Evolutionary conservation across 2,113 vertebrate genomes (phyloP), one percentile per base, ranked within the genome.

Genomic region (Sinocyclocheilus rhinocerous): DNA sequence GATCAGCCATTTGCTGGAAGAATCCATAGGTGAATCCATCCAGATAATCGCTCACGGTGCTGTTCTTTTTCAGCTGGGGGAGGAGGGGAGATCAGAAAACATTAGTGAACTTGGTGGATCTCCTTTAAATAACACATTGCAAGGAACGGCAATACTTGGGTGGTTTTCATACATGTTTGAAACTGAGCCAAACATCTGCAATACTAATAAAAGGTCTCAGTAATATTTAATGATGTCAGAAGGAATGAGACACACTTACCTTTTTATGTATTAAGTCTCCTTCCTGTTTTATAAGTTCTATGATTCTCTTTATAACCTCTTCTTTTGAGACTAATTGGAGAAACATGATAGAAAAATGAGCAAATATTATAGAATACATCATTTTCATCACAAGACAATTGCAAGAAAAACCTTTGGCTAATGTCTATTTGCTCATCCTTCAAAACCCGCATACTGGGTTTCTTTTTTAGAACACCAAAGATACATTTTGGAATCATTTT

Each of bases 1-100:
- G 93, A 3, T 97, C 95, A 0, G 94, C 95, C 90, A 99, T 67
- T 89, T 89, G 93, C 92, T 94, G 94, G 93, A 99, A 97, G 86
- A 95, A 95, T 36, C 93, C 88, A 4, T 97, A 97, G 0, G 96
- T 93, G 88, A 98, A 91, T 72, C 91, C 57, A 0, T 93, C 91
- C 88, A 97, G 96, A 89, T 95, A 96, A 0, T 0, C 87, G 81
- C 4, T 92, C 10, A 97, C 90, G 26, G 84, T 89, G 0, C 91
- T 86, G 0, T 96, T 95, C 48, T 95, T 92, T 86, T 91, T 93
- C 80, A 98, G 91, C 98, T 99, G 91, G 0, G 88, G 72, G 84
- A 12, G n/a, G 50, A 4, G 0, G 87, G 8, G 87, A 24, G 80
- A 52, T 81, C 1, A 22, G 26, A 50, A 16, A 86, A 84, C 55